Base-by-base conservation (phyloP, 2,113 vertebrate genomes). In the Gorsachius goisagi region DNA sequence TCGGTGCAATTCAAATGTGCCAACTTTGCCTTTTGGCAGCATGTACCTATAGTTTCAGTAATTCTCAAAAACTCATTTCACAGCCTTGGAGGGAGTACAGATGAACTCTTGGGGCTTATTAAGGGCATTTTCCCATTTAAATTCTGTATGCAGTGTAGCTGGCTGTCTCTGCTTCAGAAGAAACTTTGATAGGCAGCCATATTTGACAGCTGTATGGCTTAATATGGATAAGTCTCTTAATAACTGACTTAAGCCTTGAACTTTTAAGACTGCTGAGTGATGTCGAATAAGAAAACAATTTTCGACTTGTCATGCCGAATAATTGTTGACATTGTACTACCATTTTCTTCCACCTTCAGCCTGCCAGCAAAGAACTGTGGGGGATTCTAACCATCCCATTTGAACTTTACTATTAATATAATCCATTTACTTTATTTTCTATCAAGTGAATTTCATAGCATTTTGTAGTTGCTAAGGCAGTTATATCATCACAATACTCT, bases 211-310 rank as follows among this genome's bases (percentile, higher is more conserved):
- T 95, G 26, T 30, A 37, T 73, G 52, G 49, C 50, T 97, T 76
- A 88, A 81, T 66, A 78, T 71, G 33, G 30, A 39, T 95, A 90
- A 87, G 15, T 82, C 66, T 96, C 52, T 75, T 82, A 91, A 79
- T 33, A 95, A 76, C 32, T 60, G 55, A 78, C 74, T 94, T 88
- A 86, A 93, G 39, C 47, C 27, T 96, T 85, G 60, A 77, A 47
- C 22, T 59, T 87, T 88, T 69, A 95, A 87, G 27, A 55, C 68
- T 59, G 41, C 22, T 19, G 15, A 84, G 32, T 74, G 62, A 85
- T 90, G 92, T 96, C 81, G 92, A 94, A 78, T 67, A 56, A 96
- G 79, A 91, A 81, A 72, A 80, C 59, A 94, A 73, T 85, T 97
- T 96, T 93, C 37, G 4, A 56, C 47, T 95, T 97, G 63, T 83